Evolutionary conservation across 2,113 vertebrate genomes (phyloP).

Genomic region (Tapirus terrestris): DNA sequence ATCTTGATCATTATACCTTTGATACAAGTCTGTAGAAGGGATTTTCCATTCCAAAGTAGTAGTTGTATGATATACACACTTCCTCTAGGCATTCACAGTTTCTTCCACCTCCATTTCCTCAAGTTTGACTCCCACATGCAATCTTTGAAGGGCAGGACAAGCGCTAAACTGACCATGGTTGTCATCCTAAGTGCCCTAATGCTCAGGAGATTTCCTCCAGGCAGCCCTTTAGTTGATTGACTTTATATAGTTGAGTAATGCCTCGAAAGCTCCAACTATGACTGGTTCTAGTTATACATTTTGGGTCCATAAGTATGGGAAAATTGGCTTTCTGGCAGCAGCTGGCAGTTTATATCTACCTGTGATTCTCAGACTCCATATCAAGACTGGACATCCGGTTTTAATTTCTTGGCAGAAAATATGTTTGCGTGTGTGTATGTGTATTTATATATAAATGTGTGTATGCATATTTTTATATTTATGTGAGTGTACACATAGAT

Average conservation of each 20-base stretch:
- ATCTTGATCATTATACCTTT: neutral
- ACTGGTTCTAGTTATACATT: neutral
- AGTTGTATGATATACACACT: rapidly evolving
- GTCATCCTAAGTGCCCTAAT: neutral
- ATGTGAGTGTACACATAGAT: neutral
- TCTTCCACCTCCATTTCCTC: neutral
- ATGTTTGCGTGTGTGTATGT: neutral
- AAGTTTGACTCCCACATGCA: neutral
- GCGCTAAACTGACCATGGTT: neutral
- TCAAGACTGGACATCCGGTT: neutral
- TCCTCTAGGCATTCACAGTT: neutral
- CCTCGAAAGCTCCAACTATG: neutral
- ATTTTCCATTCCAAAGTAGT: neutral
- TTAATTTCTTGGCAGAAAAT: neutral
- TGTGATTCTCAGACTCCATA: neutral
- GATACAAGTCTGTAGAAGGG: neutral
- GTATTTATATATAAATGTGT: neutral
- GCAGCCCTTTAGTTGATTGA: neutral
- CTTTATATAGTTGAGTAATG: neutral
- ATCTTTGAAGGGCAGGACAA: neutral
- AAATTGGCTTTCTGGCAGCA: neutral
- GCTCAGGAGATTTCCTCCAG: neutral
- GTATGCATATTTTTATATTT: neutral
- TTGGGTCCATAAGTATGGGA: neutral
- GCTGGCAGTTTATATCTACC: neutral